phyloP scores from a whole-genome alignment of 2,888 invertebrate species.

The Aphrophora alni region DNA sequence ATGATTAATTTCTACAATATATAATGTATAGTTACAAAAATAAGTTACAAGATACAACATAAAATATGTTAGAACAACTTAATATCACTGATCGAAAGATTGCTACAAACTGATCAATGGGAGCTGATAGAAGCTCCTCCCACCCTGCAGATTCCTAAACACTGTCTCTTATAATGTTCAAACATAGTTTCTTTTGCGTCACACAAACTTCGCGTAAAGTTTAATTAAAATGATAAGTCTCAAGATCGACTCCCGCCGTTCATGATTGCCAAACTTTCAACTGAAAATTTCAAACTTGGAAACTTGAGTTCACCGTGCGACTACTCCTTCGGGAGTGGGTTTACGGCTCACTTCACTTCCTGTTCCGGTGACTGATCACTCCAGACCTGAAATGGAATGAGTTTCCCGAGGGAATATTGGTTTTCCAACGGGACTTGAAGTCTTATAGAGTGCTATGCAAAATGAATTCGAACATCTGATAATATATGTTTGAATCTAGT shows the following conservation, averaged over 20 bases:
- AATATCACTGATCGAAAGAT: too few relatives aligned
- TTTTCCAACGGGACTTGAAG: slow-evolving; percentile 29
- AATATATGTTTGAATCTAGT: not conserved
- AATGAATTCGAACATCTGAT: not conserved
- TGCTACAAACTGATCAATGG: not conserved
- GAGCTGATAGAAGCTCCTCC: not conserved
- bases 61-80: too few relatives aligned
- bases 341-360: slow-evolving; percentile 38
- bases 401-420: slow-evolving; percentile 32
- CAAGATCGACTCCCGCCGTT: not conserved
- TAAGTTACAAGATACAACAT: too few relatives aligned
- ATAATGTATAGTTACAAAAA: too few relatives aligned
- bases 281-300: not conserved
- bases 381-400: slow-evolving; percentile 12
- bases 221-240: slow-evolving; percentile 35
- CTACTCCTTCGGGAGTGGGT: slow-evolving; percentile 9
- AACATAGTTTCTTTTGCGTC: not conserved
- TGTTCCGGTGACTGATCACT: slow-evolving; percentile 38
- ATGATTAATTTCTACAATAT: too few relatives aligned
- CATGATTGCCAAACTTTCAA: slow-evolving; percentile 7
- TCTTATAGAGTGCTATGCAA: not conserved
- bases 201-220: not conserved
- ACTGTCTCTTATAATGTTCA: not conserved
- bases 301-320: slow-evolving; percentile 12
- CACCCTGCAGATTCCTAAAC: not conserved